phyloP scores from a whole-genome alignment of 2,113 vertebrate genomes.

The Peromyscus maniculatus region DNA sequence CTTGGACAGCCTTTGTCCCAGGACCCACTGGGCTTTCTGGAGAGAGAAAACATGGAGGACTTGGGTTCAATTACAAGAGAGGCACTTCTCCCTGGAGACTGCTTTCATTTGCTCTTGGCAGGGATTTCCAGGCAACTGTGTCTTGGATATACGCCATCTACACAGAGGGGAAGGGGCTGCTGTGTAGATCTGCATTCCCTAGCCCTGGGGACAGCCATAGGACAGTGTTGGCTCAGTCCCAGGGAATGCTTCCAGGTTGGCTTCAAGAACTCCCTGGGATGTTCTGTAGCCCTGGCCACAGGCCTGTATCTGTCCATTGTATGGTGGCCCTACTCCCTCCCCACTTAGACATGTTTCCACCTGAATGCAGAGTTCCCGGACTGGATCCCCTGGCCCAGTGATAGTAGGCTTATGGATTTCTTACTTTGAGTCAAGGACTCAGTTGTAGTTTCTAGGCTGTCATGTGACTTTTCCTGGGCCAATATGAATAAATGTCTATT shows the following conservation, averaged over 20 bases:
- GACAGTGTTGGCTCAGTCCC: neutral
- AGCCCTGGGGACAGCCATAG: neutral
- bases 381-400: fast-evolving
- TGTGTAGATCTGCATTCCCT: fast-evolving
- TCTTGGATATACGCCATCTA: neutral
- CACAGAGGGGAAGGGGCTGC: neutral
- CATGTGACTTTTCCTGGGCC: neutral
- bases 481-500: neutral
- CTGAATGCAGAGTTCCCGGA: neutral
- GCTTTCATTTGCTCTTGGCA: neutral
- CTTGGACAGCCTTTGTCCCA: slow-evolving; percentile 27
- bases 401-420: too few relatives aligned
- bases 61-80: neutral
- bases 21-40: neutral
- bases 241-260: too few relatives aligned
- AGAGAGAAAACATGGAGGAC: fast-evolving
- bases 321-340: fast-evolving
- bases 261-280: neutral
- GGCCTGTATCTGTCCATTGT: fast-evolving
- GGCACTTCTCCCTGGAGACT: neutral
- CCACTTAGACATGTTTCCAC: neutral
- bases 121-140: neutral
- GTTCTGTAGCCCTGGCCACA: neutral
- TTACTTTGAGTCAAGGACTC: neutral
- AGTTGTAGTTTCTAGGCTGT: neutral